Base-by-base conservation (phyloP, 2,888 invertebrate genomes). In the Heliconius ismenius region DNA sequence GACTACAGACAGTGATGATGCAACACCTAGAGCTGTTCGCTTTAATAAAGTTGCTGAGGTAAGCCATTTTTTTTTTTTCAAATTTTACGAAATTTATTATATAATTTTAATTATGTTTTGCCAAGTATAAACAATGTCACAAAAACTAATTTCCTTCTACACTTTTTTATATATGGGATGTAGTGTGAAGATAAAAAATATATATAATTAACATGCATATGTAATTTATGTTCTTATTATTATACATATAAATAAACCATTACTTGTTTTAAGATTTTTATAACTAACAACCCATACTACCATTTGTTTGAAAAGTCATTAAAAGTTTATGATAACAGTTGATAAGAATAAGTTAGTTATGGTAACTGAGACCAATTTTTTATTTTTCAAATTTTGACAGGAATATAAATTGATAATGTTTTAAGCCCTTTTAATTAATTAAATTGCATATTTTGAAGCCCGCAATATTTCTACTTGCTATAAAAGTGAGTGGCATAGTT, bases 11-110 rank as follows among this genome's bases (percentile, higher is more conserved):
- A 91, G 98, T 91, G 98, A 98, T 87, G 97, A 97, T 76, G 96
- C 97, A 21, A 95, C 97, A 77, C 94, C 94, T 6, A 96, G 97
- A 81, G 97, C 97, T 76, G 99, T 99, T 18, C 95, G 98, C 78
- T 98, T 98, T 88, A 98, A 97, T 87, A 98, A 98, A 94, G 95
- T 99, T 82, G 97, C 97, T 13, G 98, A 98, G 95, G 95, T 95
- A 73, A n/a, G 15, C 15, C 4, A 26, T 26, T 15, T 62, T 62
- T 62, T n/a, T n/a, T 28, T 32, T 32, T 32, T 32, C 28, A 28
- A 28, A 28, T 28, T 1, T n/a, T 10, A 10, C 3, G 6, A 28
- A 28, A 11, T 43, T 15, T 13, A 4, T 43, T 43, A 15, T 43
- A 13, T 13, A 15, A 15, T 15, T 43, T 43, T 13, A 43, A 39